Percentiles rank a stretch among this genome's conserved stretches.
These are phyloP conservation scores for Cyclophora punctaria DNA, from an alignment of 2,888 invertebrate genomes.

Conservation along the genomic window DNA sequence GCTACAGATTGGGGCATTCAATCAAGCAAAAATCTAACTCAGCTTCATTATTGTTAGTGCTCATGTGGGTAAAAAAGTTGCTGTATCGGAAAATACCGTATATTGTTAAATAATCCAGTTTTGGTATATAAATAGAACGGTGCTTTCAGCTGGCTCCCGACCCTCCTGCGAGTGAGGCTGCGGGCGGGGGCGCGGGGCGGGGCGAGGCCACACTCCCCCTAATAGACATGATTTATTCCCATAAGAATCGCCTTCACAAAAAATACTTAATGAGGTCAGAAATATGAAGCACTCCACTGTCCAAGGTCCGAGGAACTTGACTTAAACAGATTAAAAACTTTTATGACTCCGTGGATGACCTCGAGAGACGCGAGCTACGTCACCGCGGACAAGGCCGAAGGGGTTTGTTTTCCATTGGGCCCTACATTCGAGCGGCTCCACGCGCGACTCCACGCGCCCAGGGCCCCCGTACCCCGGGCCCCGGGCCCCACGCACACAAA, in stretches of 20 bases:
- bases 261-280: constrained; percentile 38
- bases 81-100: constrained; percentile 2
- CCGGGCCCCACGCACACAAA: too few species aligned
- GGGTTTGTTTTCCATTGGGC: constrained; percentile 13
- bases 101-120: constrained; percentile 28
- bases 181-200: constrained; percentile 8
- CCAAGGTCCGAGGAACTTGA: not conserved
- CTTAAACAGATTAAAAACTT: constrained; percentile 13
- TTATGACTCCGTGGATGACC: constrained; percentile 11
- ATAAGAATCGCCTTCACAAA: constrained; percentile 32
- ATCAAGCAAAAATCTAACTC: constrained; percentile 2
- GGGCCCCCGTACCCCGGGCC: too few species aligned
- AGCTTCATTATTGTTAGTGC: too few species aligned
- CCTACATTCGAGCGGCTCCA: constrained; percentile 2
- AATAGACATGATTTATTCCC: constrained; percentile 45
- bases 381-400: constrained; percentile 13
- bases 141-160: constrained; percentile 34
- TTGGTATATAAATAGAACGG: constrained; percentile 43
- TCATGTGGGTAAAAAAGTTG: too few species aligned
- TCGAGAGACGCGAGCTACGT: constrained; percentile 5
- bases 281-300: constrained; percentile 3
- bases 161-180: constrained; percentile 23
- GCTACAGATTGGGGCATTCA: too few species aligned
- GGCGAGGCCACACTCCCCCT: constrained; percentile 21
- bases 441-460: not conserved